phyloP scores from a whole-genome alignment of 2,113 vertebrate species.

The Channa maculata region DNA sequence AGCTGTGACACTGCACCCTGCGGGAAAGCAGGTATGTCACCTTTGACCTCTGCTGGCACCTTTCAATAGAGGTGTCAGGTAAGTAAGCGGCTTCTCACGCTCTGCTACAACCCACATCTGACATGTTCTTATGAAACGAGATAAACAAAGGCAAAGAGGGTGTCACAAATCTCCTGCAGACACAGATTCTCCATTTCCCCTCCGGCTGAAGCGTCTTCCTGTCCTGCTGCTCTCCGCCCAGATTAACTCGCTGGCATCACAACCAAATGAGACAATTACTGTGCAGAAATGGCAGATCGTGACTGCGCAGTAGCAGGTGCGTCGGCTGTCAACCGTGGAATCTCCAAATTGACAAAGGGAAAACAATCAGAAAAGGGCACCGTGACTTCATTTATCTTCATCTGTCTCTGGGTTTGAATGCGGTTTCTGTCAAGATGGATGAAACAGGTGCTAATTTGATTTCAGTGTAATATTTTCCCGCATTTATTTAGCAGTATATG shows the following conservation, averaged over 20 bases:
- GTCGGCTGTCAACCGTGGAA: conserved; percentile 45
- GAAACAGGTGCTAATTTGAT: conserved; percentile 13
- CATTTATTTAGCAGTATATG: background rate
- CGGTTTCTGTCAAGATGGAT: conserved; percentile 24
- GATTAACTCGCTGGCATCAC: conserved; percentile 30
- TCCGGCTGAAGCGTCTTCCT: background rate
- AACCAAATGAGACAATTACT: conserved; percentile 62
- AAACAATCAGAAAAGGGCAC: conserved; percentile 62
- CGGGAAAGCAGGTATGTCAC: conserved; percentile 4
- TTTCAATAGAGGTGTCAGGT: conserved; percentile 56
- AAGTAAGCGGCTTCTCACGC: background rate
- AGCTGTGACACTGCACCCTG: conserved; percentile 14
- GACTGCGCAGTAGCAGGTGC: conserved; percentile 62
- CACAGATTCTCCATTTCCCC: background rate
- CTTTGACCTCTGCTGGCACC: conserved; percentile 54
- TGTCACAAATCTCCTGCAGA: background rate
- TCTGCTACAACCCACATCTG: background rate
- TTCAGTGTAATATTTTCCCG: conserved; percentile 12
- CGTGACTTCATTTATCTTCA: conserved; percentile 53
- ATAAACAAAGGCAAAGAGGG: conserved; percentile 1
- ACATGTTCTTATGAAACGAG: background rate
- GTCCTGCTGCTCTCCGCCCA: conserved; percentile 25
- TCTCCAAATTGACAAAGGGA: conserved; percentile 65
- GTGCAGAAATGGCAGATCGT: conserved; percentile 33
- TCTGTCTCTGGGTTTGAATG: conserved; percentile 34